phyloP scores from a whole-genome alignment of 2,797 vertebrate genomes.

The Orestias chungarensis region DNA sequence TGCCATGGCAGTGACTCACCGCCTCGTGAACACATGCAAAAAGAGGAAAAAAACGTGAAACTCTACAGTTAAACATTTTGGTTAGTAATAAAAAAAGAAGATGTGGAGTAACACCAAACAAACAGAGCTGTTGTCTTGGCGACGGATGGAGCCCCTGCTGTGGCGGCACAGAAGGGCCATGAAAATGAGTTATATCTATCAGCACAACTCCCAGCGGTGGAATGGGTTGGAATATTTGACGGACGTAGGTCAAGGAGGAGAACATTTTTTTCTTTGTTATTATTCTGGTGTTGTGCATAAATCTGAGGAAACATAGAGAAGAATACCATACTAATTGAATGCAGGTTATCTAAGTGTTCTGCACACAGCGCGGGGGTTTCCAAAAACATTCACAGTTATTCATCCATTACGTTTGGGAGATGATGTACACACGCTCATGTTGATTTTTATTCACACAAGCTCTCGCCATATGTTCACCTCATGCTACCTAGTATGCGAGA shows the following conservation, averaged over 20 bases:
- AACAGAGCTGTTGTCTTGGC: slow-evolving; percentile 68
- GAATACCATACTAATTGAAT: slow-evolving; percentile 67
- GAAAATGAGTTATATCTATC: slow-evolving; percentile 35
- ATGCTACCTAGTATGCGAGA: slow-evolving; percentile 37
- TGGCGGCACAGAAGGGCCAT: slow-evolving; percentile 43
- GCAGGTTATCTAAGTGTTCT: slow-evolving; percentile 51
- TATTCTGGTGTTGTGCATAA: slow-evolving; percentile 47
- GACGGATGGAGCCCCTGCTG: slow-evolving; percentile 49
- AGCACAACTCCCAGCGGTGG: slow-evolving; percentile 16
- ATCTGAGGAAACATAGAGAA: slow-evolving; percentile 48
- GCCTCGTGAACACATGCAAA: slow-evolving; percentile 18
- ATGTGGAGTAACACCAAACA: slow-evolving; percentile 64
- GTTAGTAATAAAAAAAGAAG: slow-evolving; percentile 59
- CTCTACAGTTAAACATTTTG: slow-evolving; percentile 63
- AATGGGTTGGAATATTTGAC: slow-evolving; percentile 21
- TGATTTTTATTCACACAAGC: slow-evolving; percentile 39
- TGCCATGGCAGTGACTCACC: slow-evolving; percentile 18
- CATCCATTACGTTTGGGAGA: slow-evolving; percentile 49
- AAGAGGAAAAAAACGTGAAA: slow-evolving; percentile 51
- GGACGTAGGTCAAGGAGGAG: slow-evolving; percentile 23
- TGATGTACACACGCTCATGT: slow-evolving; percentile 31
- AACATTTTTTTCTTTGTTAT: slow-evolving; percentile 42
- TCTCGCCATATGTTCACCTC: slow-evolving; percentile 41
- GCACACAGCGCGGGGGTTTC: slow-evolving; percentile 45
- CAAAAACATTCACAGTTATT: slow-evolving; percentile 42